Conservation (phyloP, 1,140 invertebrate species). For the Cardiocondyla obscurior region DNA sequence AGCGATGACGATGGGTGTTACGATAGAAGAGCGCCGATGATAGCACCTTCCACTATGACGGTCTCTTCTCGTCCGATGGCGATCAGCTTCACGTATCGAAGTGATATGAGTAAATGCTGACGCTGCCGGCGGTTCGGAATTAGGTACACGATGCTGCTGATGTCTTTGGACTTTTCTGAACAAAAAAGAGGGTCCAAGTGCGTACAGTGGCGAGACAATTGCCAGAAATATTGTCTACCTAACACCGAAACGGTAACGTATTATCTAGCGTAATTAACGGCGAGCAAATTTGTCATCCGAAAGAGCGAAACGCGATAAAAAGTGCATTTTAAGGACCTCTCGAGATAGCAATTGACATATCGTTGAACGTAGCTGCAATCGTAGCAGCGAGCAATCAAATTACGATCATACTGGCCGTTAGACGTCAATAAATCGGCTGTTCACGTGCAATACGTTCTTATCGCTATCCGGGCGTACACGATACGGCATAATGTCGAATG, state of each 20-base stretch:
- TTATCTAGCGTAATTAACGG: neutral
- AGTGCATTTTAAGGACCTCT: neutral
- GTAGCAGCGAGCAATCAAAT: neutral
- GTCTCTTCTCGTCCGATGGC: slow-evolving; percentile 59
- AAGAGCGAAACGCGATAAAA: neutral
- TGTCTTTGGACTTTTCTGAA: slow-evolving; percentile 67
- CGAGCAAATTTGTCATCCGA: neutral
- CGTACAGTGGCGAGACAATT: neutral
- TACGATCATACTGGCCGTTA: neutral
- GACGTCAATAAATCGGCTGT: neutral
- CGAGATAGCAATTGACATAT: neutral
- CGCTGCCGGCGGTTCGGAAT: slow-evolving; percentile 68
- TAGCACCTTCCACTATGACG: slow-evolving; percentile 46
- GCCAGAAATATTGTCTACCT: neutral
- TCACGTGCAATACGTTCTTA: neutral
- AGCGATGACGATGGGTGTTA: slow-evolving; percentile 43
- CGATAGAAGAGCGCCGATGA: slow-evolving; percentile 35
- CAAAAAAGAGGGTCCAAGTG: slow-evolving; percentile 32
- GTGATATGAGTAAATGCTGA: slow-evolving; percentile 71
- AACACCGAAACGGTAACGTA: neutral
- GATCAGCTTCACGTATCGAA: slow-evolving; percentile 55
- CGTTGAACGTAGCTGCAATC: neutral
- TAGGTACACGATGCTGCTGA: slow-evolving; percentile 70
- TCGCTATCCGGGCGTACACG: neutral
- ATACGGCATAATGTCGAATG: slow-evolving; percentile 19